Base-by-base conservation (phyloP, 2,888 invertebrate genomes). In the Diachrysia chrysitis region DNA sequence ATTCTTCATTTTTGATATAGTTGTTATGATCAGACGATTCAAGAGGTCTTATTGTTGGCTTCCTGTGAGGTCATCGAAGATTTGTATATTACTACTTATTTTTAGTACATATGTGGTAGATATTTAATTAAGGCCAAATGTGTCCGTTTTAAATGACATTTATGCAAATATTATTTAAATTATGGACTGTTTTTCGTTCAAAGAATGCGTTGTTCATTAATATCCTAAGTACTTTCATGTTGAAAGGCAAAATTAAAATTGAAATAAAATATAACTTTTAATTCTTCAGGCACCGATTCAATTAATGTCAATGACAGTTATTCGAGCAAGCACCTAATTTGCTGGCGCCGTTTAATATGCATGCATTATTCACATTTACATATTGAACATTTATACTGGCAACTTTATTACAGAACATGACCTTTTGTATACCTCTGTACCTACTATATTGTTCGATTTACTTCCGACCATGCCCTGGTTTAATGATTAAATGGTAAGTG, bases 281-380 rank as follows among this genome's bases (percentile, higher is more conserved):
- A 32, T 0, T 10, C 32, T 32, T 32, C 53, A 42, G 25, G 23
- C 58, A 62, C 29, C 37, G 32, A 32, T 58, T 57, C 10, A 63
- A 79, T 76, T 67, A 63, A 56, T 76, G 76, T 73, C 78, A 81
- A 66, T 75, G 75, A 59, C 75, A 62, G 5, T 42, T 54, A 32
- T 46, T 55, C 51, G 55, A 57, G 64, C 55, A 57, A 55, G 25
- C 51, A 58, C 35, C 59, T 53, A 14, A 63, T 35, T 21, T 32
- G 32, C 69, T 76, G 76, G 76, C 79, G 70, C 73, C 71, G 60
- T 76, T 64, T 69, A 73, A 70, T 72, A 35, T 35, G 42, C n/a
- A 59, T 42, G 17, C 19, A 53, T 37, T 58, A 42, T n/a, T n/a
- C 37, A 48, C 51, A 54, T 73, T 53, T 19, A 56, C n/a, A 42